Conservation (phyloP, 2,888 invertebrate species). For the Leucoma salicis region DNA sequence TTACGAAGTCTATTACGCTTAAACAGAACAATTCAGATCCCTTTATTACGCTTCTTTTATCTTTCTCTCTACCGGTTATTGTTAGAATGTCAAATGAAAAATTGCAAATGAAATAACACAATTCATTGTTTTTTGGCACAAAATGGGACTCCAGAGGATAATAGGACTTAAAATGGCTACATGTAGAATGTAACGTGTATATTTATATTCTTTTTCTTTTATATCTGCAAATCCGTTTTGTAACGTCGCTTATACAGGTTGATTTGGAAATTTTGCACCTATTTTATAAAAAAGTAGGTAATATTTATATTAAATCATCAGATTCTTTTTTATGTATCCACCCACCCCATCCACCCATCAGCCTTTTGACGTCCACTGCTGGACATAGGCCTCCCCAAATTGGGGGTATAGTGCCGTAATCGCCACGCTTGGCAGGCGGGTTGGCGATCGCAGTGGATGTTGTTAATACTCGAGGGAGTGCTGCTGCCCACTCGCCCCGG, state of each 20-base stretch:
- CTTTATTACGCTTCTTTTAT: slow-evolving; percentile 39
- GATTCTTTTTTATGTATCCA: too few species aligned
- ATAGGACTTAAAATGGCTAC: slow-evolving; percentile 44
- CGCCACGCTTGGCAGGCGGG: too few species aligned
- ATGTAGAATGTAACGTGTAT: slow-evolving; percentile 29
- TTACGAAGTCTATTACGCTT: slow-evolving; percentile 36
- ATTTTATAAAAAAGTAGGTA: too few species aligned
- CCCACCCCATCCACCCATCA: too few species aligned
- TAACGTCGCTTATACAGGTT: neutral
- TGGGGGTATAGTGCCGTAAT: too few species aligned
- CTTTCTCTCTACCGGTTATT: slow-evolving; percentile 41
- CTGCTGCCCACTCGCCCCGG: too few species aligned
- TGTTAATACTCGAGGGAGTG: too few species aligned
- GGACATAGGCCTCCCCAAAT: too few species aligned
- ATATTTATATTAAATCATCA: too few species aligned
- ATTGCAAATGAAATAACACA: slow-evolving; percentile 57
- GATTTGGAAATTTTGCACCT: neutral
- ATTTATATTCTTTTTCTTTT: slow-evolving; percentile 17
- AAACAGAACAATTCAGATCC: slow-evolving; percentile 40
- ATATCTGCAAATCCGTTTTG: slow-evolving; percentile 8
- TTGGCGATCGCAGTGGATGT: too few species aligned
- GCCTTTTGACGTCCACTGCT: too few species aligned
- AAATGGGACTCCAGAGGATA: slow-evolving; percentile 45
- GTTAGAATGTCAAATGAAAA: slow-evolving; percentile 57
- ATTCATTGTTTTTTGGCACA: slow-evolving; percentile 51